phyloP scores from a whole-genome alignment of 1,140 invertebrate genomes.

The Drosophila littoralis region DNA sequence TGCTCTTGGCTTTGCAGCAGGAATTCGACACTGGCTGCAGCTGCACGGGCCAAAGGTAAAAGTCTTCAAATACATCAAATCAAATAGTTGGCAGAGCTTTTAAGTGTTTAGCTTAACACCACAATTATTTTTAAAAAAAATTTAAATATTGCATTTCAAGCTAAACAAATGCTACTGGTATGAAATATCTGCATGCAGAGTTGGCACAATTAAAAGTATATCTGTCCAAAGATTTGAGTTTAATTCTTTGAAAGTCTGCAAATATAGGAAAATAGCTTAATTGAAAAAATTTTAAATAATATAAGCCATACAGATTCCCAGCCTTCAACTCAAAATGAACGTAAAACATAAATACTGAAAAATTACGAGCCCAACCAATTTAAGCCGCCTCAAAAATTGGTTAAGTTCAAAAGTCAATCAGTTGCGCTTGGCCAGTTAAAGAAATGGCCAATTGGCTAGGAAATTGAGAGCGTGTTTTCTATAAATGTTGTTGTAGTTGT shows the following conservation, averaged over 20 bases:
- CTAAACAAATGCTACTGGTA: not conserved
- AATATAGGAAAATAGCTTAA: too few relatives aligned
- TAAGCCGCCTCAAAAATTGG: constrained; percentile 20
- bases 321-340: too few relatives aligned
- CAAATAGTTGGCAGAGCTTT: not conserved
- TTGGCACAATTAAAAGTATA: too few relatives aligned
- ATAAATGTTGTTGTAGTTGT: constrained; percentile 21
- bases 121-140: not conserved
- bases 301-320: too few relatives aligned
- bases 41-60: not conserved
- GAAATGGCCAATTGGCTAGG: constrained; percentile 47
- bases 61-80: not conserved
- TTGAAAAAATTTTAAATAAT: too few relatives aligned
- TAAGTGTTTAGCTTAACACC: not conserved
- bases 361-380: too few relatives aligned
- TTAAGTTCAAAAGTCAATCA: constrained; percentile 39
- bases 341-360: too few relatives aligned
- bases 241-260: too few relatives aligned
- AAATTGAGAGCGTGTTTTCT: constrained; percentile 36
- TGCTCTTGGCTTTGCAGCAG: not conserved
- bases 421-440: constrained; percentile 34
- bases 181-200: not conserved
- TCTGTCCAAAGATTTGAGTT: too few relatives aligned
- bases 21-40: not conserved
- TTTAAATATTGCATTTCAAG: not conserved